Conservation (phyloP, 1,140 invertebrate species). For the Physella acuta region DNA sequence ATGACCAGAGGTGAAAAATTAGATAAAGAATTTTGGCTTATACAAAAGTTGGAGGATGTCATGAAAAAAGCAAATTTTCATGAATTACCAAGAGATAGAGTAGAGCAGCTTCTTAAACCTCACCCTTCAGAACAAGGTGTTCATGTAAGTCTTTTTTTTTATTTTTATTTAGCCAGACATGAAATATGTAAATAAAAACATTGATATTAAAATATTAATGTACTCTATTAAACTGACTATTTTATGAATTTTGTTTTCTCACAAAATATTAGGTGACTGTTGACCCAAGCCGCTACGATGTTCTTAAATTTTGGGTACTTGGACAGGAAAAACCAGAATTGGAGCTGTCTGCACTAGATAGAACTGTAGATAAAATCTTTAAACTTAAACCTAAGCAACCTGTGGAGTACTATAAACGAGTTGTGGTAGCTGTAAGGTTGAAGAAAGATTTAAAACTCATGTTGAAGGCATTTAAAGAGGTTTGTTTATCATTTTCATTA, state of each 20-base stretch:
- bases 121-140: conserved; percentile 47
- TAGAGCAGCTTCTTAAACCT: conserved; percentile 43
- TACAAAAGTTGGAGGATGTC: conserved; percentile 52
- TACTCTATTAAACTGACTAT: background rate
- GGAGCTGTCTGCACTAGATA: conserved; percentile 34
- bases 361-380: conserved; percentile 27
- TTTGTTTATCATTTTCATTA: no score
- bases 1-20: conserved; percentile 45
- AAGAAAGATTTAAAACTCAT: conserved; percentile 55
- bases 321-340: conserved; percentile 43
- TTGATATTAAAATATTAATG: background rate
- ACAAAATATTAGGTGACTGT: conserved; percentile 54
- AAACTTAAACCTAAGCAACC: conserved; percentile 28
- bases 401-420: conserved; percentile 52
- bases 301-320: conserved; percentile 55
- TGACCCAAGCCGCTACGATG: conserved; percentile 50
- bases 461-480: conserved; percentile 57
- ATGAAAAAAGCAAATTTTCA: conserved; percentile 57
- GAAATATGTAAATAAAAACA: no score
- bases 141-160: conserved; percentile 35
- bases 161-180: background rate
- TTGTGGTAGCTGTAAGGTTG: conserved; percentile 51
- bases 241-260: conserved; percentile 26
- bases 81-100: conserved; percentile 42
- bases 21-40: conserved; percentile 57